Evolutionary conservation across 2,113 vertebrate species (phyloP), one percentile per base, ranked within the genome.

Genomic region (Rhodinocichla rosea): DNA sequence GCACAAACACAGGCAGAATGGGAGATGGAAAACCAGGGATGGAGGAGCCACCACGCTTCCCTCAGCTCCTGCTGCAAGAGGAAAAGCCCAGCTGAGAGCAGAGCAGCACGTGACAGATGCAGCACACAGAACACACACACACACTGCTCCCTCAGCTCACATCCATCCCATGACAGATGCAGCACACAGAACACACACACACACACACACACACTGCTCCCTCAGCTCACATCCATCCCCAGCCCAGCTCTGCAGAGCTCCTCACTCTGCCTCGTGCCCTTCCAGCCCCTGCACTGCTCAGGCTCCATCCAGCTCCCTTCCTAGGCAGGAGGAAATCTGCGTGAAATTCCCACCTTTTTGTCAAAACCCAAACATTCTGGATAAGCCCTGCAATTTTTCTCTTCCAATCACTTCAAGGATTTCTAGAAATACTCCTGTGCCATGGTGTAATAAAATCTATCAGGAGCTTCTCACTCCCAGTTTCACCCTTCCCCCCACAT

Each of bases 241-340:
- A 3, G 2, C 22, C n/a, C 83, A 37, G 8, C 89, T 16, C 62
- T n/a, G 26, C 74, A 68, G 42, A 52, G 2, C 1, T 30, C 27
- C 42, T 23, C 65, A 6, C 35, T 27, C 71, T 63, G 63, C 57
- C 37, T 71, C 4, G 0, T 1, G 3, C 23, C 21, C 84, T 14
- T 7, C 77, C 63, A 56, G 14, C 68, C 49, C 13, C 91, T 22
- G 52, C 11, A 6, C 75, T 9, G 15, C 67, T 55, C 1, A 0
- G 28, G 1, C 15, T 59, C 56, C 30, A 45, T 2, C 17, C 0
- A 7, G 3, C 55, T 62, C 11, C 2, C 26, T 26, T 18, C 32
- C 67, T 1, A 5, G 4, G 27, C 27, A 6, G 23, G 19, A 81
- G 16, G 11, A 35, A 22, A 27, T 33, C 30, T 39, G 39, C 33